A percentile compares a stretch with the other conserved stretches of the same genome.
Conservation (phyloP, 1,140 invertebrate genomes). For the Diploscapter pachys region DNA sequence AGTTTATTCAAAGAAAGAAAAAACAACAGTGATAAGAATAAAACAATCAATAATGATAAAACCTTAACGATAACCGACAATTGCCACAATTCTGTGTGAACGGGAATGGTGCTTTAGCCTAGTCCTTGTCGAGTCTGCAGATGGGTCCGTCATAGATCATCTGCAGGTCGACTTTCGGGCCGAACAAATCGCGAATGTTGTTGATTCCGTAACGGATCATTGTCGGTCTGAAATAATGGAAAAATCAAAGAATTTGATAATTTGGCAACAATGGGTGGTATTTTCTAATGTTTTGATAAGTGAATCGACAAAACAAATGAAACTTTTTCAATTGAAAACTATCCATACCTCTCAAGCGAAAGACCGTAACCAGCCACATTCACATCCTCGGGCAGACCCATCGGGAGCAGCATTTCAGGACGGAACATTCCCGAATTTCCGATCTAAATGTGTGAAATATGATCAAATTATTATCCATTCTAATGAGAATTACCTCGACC, state of each 20-base stretch:
- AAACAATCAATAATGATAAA: no score
- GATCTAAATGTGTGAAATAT: constrained; percentile 53
- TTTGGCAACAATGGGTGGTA: constrained; percentile 8
- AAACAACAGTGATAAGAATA: no score
- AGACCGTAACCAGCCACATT: constrained; percentile 94
- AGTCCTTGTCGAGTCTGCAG: constrained; percentile 80
- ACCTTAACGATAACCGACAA: no score
- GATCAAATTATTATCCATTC: not conserved
- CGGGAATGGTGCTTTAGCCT: not conserved
- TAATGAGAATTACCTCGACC: constrained; percentile 64
- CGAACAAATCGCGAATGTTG: constrained; percentile 95
- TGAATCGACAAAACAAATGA: constrained; percentile 7
- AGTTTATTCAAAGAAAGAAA: no score
- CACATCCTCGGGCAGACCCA: constrained; percentile 91
- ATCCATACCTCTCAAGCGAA: constrained; percentile 77
- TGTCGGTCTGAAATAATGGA: constrained; percentile 70
- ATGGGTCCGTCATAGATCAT: constrained; percentile 92
- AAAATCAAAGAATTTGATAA: constrained; percentile 11
- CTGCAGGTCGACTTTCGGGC: constrained; percentile 89
- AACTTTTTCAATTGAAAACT: not conserved
- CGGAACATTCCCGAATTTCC: constrained; percentile 97
- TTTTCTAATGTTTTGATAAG: not conserved
- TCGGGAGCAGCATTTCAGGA: constrained; percentile 93
- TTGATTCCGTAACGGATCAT: constrained; percentile 99
- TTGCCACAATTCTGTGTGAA: no score